Conservation (phyloP, 2,797 vertebrate genomes). For the Artibeus jamaicensis region DNA sequence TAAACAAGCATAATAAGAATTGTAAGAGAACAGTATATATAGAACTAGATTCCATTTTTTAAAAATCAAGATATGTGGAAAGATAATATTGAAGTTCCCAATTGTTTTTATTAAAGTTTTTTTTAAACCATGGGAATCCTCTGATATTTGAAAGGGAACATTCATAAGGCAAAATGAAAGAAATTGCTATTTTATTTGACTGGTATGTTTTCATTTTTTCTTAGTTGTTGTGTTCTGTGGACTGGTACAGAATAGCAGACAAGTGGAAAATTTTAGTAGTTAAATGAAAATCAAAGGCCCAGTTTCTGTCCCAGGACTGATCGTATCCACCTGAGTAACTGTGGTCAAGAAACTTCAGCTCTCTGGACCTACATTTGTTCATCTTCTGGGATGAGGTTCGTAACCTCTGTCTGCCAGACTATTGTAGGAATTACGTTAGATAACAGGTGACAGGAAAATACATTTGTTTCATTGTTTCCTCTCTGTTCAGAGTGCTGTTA, state of each 20-base stretch:
- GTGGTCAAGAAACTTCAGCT: not conserved
- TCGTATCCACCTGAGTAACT: not conserved
- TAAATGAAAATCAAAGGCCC: not conserved
- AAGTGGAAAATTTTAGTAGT: not conserved
- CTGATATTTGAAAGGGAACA: constrained; percentile 42
- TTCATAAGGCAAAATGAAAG: constrained; percentile 30
- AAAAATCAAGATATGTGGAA: not conserved
- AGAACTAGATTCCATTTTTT: constrained; percentile 17
- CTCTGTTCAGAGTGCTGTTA: not conserved
- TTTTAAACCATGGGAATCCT: not conserved
- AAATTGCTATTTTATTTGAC: constrained; percentile 19
- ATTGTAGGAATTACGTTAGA: not conserved
- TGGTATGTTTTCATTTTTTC: not conserved
- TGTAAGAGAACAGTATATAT: constrained; percentile 38
- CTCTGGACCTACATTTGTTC: constrained; percentile 7
- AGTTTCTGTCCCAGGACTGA: not conserved
- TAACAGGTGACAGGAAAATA: not conserved
- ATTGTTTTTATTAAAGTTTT: constrained; percentile 12
- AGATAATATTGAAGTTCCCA: constrained; percentile 43
- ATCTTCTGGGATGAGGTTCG: not conserved
- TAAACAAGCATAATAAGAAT: constrained; percentile 43
- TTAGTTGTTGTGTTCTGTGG: constrained; percentile 26
- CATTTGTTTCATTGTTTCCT: not conserved
- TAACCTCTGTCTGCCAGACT: not conserved
- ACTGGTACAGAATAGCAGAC: not conserved